A percentile compares a stretch with the other conserved stretches of the same genome.
These are phyloP conservation scores for Corydoras sp. DNA, from an alignment of 2,113 vertebrate genomes.

Conservation along the genomic window DNA sequence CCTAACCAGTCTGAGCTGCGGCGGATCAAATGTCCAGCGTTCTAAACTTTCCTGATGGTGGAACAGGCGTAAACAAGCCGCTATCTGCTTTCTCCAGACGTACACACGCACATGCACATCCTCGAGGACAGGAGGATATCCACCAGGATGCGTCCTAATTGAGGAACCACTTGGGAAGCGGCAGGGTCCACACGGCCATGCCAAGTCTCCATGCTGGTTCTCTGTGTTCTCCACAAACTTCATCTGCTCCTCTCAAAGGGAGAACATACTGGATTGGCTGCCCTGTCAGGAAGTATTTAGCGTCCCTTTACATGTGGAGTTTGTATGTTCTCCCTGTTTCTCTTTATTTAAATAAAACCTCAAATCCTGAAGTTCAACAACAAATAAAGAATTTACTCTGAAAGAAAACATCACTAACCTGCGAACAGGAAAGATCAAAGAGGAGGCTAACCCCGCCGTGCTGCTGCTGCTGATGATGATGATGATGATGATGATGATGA, in stretches of 20 bases:
- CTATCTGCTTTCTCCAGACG: slow-evolving; percentile 36
- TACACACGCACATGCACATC: slow-evolving; percentile 40
- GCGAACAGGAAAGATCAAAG: too few species aligned
- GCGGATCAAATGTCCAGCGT: slow-evolving; percentile 17
- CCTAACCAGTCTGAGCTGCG: slow-evolving; percentile 3
- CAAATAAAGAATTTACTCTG: too few species aligned
- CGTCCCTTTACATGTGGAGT: too few species aligned
- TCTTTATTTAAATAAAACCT: too few species aligned
- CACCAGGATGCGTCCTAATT: slow-evolving; percentile 58
- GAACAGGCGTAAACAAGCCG: slow-evolving; percentile 22
- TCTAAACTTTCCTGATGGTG: slow-evolving; percentile 1
- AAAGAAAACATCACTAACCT: too few species aligned
- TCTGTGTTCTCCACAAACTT: slow-evolving; percentile 26
- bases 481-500: too few species aligned
- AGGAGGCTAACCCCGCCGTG: too few species aligned
- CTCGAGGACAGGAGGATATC: slow-evolving; percentile 54
- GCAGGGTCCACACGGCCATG: slow-evolving; percentile 30
- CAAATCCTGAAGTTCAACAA: too few species aligned
- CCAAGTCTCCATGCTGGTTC: slow-evolving; percentile 19
- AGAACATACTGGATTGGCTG: too few species aligned
- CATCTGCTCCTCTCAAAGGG: slow-evolving; percentile 6
- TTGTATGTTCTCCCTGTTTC: too few species aligned
- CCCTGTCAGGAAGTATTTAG: too few species aligned
- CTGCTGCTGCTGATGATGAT: too few species aligned
- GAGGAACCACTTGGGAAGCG: slow-evolving; percentile 22